A percentile compares a stretch with the other conserved stretches of the same genome.
phyloP scores from a whole-genome alignment of 2,888 invertebrate species.

The Busseola fusca region DNA sequence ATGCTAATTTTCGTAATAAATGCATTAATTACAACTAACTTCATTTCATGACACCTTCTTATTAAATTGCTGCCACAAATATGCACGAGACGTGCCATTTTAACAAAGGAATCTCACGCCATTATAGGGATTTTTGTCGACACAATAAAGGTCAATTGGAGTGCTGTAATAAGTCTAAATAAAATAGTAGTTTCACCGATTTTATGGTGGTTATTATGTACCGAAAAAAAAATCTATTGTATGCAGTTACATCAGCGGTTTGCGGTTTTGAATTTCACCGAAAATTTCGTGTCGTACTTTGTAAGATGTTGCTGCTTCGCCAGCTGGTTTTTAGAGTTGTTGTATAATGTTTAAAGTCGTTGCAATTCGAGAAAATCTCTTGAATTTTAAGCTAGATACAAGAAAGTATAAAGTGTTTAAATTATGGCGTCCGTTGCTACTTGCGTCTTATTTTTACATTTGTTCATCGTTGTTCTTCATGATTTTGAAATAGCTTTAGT shows the following conservation, averaged over 20 bases:
- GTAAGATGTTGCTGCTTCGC: background rate
- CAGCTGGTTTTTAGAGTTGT: slow-evolving; percentile 13
- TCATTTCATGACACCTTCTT: slow-evolving; percentile 37
- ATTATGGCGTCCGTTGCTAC: slow-evolving; percentile 15
- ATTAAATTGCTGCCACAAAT: slow-evolving; percentile 26
- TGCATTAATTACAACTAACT: slow-evolving; percentile 29
- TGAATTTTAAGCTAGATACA: slow-evolving; percentile 11
- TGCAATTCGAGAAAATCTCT: slow-evolving; percentile 13
- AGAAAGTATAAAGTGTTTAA: background rate
- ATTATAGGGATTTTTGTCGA: slow-evolving; percentile 17
- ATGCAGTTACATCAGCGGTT: slow-evolving; percentile 47
- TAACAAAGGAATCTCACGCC: slow-evolving; percentile 15
- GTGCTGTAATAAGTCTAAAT: slow-evolving; percentile 14
- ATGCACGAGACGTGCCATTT: slow-evolving; percentile 37
- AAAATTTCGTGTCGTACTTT: slow-evolving; percentile 23
- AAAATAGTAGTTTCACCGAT: slow-evolving; percentile 34
- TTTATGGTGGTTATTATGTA: slow-evolving; percentile 36
- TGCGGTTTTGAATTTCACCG: slow-evolving; percentile 51
- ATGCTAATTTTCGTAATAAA: slow-evolving; percentile 37
- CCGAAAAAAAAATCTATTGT: slow-evolving; percentile 37
- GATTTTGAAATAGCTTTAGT: no score
- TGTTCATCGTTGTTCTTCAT: background rate
- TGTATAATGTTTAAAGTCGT: slow-evolving; percentile 18
- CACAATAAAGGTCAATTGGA: slow-evolving; percentile 29
- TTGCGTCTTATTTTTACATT: background rate